phyloP scores from a whole-genome alignment of 2,797 vertebrate species.

The Mormyrus hasselquistii region DNA sequence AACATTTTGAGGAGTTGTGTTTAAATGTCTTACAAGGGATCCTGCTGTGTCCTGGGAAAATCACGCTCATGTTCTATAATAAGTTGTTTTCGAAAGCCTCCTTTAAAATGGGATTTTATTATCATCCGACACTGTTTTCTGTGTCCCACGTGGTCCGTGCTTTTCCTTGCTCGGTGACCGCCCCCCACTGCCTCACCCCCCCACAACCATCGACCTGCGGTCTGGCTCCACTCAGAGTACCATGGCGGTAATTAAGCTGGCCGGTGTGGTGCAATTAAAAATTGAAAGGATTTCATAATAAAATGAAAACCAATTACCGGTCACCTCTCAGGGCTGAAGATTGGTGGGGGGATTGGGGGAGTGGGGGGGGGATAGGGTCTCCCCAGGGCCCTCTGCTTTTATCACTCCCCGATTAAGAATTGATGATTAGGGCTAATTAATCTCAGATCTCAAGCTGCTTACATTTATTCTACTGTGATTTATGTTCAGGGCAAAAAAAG shows the following conservation, averaged over 20 bases:
- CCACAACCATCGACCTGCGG: background rate
- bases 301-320: conserved; percentile 32
- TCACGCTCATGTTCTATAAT: background rate
- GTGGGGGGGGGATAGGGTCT: background rate
- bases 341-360: background rate
- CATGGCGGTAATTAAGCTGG: conserved; percentile 29
- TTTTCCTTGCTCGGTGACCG: background rate
- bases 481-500: background rate
- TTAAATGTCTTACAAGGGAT: background rate
- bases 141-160: background rate
- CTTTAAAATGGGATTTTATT: background rate
- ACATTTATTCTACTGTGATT: conserved; percentile 15
- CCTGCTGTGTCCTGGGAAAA: background rate
- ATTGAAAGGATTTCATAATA: conserved; percentile 34
- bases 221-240: conserved; percentile 1
- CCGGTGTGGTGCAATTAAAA: conserved; percentile 27
- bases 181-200: background rate
- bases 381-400: conserved; percentile 2
- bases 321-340: conserved; percentile 7
- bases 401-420: conserved; percentile 22
- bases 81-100: background rate
- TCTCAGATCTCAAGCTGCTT: conserved; percentile 15
- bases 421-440: conserved; percentile 17
- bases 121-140: background rate
- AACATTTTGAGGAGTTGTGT: background rate